Conservation (phyloP, 2,888 invertebrate species). For the Lasioglossum leucozonium region DNA sequence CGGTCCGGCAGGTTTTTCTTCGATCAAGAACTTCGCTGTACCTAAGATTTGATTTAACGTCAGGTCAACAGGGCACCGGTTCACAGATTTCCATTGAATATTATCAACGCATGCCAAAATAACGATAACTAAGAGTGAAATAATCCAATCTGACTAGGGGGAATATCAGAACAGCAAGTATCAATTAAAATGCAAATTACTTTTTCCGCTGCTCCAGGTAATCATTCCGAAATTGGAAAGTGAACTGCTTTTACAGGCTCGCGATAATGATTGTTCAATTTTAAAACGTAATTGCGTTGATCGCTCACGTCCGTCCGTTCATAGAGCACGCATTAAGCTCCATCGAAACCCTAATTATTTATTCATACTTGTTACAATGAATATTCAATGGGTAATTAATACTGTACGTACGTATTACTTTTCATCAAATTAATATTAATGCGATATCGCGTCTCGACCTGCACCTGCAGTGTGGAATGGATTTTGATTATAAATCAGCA, state of each 20-base stretch:
- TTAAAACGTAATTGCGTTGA: background rate
- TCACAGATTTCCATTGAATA: background rate
- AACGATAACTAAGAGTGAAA: background rate
- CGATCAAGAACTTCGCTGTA: too few relatives aligned
- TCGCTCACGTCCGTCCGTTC: background rate
- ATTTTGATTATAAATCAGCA: background rate
- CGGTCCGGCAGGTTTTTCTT: too few relatives aligned
- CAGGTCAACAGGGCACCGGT: too few relatives aligned
- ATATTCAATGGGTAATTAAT: constrained; percentile 8
- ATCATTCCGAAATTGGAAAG: constrained; percentile 1
- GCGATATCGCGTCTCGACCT: background rate
- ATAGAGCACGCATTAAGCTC: background rate
- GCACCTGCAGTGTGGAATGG: background rate
- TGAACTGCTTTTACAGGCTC: background rate
- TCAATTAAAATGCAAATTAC: background rate
- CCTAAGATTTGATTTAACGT: too few relatives aligned
- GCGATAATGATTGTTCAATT: constrained; percentile 4
- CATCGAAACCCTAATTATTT: background rate
- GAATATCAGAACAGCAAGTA: background rate
- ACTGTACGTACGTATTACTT: background rate
- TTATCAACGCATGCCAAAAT: background rate
- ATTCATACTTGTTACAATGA: constrained; percentile 3
- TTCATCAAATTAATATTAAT: background rate
- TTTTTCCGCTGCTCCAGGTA: background rate
- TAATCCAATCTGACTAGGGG: background rate